Percentiles rank a stretch among this genome's conserved stretches.
phyloP scores from a whole-genome alignment of 2,888 invertebrate species.

The Xanthorhoe spadicearia region DNA sequence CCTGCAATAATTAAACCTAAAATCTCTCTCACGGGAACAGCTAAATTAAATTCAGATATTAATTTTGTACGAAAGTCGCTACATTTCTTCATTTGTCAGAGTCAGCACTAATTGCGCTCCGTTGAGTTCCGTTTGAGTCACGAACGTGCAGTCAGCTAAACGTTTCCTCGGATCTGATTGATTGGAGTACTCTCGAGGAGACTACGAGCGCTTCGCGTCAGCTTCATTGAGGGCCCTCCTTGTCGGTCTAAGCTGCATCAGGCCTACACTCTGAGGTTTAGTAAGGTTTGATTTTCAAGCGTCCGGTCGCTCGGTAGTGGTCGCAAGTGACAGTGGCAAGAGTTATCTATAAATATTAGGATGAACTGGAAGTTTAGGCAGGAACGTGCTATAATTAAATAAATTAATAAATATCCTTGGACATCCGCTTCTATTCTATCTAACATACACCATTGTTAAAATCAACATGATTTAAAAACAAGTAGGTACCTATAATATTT shows the following conservation, averaged over 20 bases:
- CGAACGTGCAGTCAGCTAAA: neutral
- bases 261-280: too few species aligned
- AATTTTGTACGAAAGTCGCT: neutral
- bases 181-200: slow-evolving; percentile 17
- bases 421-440: too few species aligned
- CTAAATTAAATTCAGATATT: neutral
- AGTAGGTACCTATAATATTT: too few species aligned
- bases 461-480: too few species aligned
- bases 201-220: slow-evolving; percentile 3
- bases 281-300: too few species aligned
- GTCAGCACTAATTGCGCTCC: neutral
- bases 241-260: neutral
- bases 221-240: slow-evolving; percentile 6
- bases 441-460: neutral
- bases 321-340: too few species aligned
- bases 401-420: too few species aligned
- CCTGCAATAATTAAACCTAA: neutral
- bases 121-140: neutral
- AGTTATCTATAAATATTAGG: too few species aligned
- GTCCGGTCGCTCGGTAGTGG: too few species aligned
- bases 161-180: slow-evolving; percentile 17
- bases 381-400: too few species aligned
- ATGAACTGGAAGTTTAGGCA: too few species aligned
- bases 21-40: neutral
- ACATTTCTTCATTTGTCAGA: slow-evolving; percentile 2